phyloP scores from a whole-genome alignment of 1,140 invertebrate genomes.

The Coptotermes formosanus region DNA sequence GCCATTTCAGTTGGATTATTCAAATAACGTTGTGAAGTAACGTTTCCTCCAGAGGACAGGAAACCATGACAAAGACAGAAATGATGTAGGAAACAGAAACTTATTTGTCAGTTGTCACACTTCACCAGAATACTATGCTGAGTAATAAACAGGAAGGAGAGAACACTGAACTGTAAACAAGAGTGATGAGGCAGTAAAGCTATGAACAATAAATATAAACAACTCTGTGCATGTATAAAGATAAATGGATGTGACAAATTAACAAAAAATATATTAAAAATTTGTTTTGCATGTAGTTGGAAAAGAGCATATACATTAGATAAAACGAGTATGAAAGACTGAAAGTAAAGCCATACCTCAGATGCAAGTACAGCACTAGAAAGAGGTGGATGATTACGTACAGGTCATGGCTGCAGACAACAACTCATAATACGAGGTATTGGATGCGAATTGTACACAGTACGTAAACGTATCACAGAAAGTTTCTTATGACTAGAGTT shows the following conservation, averaged over 20 bases:
- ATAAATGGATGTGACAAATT: slow-evolving; percentile 4
- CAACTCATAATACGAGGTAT: slow-evolving; percentile 25
- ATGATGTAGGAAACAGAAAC: not conserved
- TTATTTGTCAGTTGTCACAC: slow-evolving; percentile 17
- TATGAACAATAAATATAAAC: slow-evolving; percentile 11
- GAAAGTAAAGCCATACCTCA: slow-evolving; percentile 10
- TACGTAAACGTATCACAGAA: slow-evolving; percentile 33
- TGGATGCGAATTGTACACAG: slow-evolving; percentile 27
- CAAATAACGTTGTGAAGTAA: not conserved
- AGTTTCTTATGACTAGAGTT: slow-evolving; percentile 32
- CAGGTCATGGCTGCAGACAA: slow-evolving; percentile 15
- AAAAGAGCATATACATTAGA: slow-evolving; percentile 12
- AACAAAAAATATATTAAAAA: slow-evolving; percentile 12
- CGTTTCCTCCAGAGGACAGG: not conserved
- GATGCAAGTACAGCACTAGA: not conserved
- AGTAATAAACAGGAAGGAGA: not conserved
- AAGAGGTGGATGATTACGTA: slow-evolving; percentile 19
- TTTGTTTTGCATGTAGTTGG: not conserved
- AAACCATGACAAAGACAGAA: not conserved
- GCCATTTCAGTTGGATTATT: not conserved
- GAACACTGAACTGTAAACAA: not conserved
- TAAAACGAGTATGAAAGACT: slow-evolving; percentile 20
- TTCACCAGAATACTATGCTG: not conserved
- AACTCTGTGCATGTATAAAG: slow-evolving; percentile 2
- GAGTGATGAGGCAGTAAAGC: not conserved